Evolutionary conservation across 2,113 vertebrate species (phyloP), one percentile per base, ranked within the genome.

Genomic region (Lipophrys pholis): DNA sequence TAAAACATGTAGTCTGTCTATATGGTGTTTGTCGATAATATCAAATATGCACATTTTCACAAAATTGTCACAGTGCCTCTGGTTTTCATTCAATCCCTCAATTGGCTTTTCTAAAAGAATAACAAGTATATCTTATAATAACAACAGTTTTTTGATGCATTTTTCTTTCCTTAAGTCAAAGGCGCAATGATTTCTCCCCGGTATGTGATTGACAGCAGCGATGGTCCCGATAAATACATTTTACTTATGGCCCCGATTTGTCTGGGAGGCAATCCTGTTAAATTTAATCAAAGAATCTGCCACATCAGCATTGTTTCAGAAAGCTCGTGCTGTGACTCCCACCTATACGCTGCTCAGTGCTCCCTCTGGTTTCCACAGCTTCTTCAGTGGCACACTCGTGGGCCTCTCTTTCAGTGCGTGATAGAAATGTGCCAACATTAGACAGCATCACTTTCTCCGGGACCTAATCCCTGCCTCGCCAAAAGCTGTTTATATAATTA

Each of bases 401-500:
- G 80, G 69, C 60, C 56, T 69, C 67, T 83, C 86, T 84, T 79
- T 36, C 68, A 73, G 79, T 45, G 41, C 56, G 69, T 69, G 81
- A 89, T 76, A 73, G 66, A 78, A 83, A 82, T 65, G 54, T 75
- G 76, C 55, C 81, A 87, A 12, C 81, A 81, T 82, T 81, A 83
- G 78, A 80, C 78, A 43, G 70, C 78, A 76, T 84, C 55, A 69
- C 74, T 86, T 84, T 86, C 84, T 69, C 66, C 42, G 68, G 79
- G 82, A 76, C 84, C 69, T 77, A 84, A 86, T 85, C 80, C 77
- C 59, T 81, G 74, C 77, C 65, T 87, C 40, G 6, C 82, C 78
- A 72, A 86, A 84, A 90, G 87, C 89, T 86, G 84, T 88, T 90
- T 80, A 86, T 88, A 88, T 86, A 90, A 85, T 91, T 89, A 90